A percentile compares a stretch with the other conserved stretches of the same genome.
Evolutionary conservation across 2,113 vertebrate genomes (phyloP).

Genomic region (Cottus gobio): DNA sequence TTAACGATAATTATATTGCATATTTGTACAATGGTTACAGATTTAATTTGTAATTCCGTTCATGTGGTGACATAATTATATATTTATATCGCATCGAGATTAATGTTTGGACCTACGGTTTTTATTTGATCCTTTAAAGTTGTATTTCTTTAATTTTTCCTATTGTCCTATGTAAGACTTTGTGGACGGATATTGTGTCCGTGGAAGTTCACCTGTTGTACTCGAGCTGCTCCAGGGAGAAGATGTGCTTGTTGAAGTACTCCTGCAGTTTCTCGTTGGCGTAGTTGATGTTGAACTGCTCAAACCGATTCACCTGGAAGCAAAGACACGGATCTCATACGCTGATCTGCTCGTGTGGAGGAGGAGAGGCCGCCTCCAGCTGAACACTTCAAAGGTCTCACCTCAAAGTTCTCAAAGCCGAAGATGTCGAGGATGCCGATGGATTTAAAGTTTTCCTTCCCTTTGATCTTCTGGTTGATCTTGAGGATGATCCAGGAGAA

Average conservation of each 20-base stretch:
- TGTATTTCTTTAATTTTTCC: neutral
- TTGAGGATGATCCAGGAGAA: conserved; percentile 94
- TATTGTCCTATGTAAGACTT: neutral
- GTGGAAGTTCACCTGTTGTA: conserved; percentile 85
- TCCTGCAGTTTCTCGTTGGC: conserved; percentile 96
- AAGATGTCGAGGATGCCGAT: conserved; percentile 97
- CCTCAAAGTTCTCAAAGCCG: conserved; percentile 95
- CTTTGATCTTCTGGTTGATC: conserved; percentile 92
- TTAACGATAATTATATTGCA: neutral
- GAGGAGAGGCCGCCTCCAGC: too few relatives aligned
- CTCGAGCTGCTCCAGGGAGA: conserved; percentile 94
- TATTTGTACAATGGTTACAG: neutral
- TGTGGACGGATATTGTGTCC: neutral
- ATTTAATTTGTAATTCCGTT: neutral
- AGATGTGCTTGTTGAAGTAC: conserved; percentile 96
- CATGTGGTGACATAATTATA: neutral
- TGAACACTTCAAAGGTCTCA: conserved; percentile 51
- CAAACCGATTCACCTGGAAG: conserved; percentile 91
- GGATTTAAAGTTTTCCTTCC: conserved; percentile 94
- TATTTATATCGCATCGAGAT: neutral
- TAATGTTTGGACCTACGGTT: neutral
- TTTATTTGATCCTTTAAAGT: neutral
- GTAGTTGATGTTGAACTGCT: conserved; percentile 96
- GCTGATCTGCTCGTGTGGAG: neutral
- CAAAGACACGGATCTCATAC: neutral